A percentile compares a stretch with the other conserved stretches of the same genome.
These are phyloP conservation scores for Labeo rohita DNA, from an alignment of 2,113 vertebrate species.

Conservation along the genomic window DNA sequence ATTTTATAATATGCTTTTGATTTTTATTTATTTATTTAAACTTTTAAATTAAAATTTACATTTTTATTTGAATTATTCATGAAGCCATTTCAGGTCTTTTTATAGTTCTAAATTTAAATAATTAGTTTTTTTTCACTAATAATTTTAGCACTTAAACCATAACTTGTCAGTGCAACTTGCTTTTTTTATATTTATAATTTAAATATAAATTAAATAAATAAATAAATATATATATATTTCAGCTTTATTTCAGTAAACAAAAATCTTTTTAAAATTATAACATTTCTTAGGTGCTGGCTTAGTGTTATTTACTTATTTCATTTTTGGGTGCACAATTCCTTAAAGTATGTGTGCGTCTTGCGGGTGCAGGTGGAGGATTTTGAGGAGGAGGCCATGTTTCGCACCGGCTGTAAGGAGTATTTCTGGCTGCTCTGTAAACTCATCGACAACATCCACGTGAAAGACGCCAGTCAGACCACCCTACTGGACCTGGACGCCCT, in stretches of 20 bases:
- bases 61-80: neutral
- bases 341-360: conserved; percentile 9
- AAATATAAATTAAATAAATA: too few species aligned
- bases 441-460: conserved; percentile 99
- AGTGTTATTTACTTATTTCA: neutral
- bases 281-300: neutral
- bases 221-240: neutral
- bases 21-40: neutral
- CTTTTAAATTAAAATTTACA: neutral
- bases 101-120: neutral
- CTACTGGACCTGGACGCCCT: conserved; percentile 95
- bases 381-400: conserved; percentile 91
- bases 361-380: conserved; percentile 89
- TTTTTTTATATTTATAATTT: too few species aligned
- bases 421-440: conserved; percentile 99
- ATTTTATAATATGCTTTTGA: neutral
- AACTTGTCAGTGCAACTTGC: too few species aligned
- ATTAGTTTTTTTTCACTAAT: neutral
- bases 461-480: conserved; percentile 97
- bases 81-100: neutral
- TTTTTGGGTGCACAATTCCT: neutral
- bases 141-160: too few species aligned
- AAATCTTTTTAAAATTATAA: neutral
- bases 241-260: neutral
- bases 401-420: conserved; percentile 96